These are phyloP conservation scores for Cosmorhoe ocellata DNA, from an alignment of 2,888 invertebrate genomes.

Conservation along the genomic window DNA sequence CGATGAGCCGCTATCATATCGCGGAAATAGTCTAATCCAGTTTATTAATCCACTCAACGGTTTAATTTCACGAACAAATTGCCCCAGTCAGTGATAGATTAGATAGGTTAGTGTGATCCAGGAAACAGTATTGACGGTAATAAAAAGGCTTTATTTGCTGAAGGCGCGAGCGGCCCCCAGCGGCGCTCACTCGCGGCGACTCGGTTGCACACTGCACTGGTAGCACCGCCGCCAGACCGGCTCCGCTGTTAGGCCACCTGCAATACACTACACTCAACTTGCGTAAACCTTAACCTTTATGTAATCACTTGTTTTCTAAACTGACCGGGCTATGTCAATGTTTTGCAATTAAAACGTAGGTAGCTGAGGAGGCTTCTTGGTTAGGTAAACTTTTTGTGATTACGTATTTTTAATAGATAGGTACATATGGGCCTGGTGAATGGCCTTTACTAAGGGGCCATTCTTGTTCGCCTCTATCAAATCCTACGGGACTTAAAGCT, in stretches of 20 bases:
- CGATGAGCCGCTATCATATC: conserved; percentile 48
- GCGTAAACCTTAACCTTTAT: conserved; percentile 69
- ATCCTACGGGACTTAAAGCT: no score
- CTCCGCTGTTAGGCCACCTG: conserved; percentile 17
- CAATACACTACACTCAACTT: conserved; percentile 45
- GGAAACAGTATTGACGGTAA: neutral
- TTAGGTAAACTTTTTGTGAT: no score
- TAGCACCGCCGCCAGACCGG: neutral
- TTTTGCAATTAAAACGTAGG: conserved; percentile 31
- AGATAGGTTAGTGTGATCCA: conserved; percentile 2
- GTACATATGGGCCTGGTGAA: no score
- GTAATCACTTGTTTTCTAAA: conserved; percentile 61
- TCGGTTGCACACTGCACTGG: conserved; percentile 36
- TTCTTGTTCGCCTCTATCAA: no score
- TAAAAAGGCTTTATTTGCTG: conserved; percentile 1
- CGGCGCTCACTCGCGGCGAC: conserved; percentile 31
- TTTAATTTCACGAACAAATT: conserved; percentile 21
- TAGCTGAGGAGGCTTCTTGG: neutral
- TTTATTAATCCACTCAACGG: conserved; percentile 26
- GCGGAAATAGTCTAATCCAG: conserved; percentile 26
- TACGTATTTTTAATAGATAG: no score
- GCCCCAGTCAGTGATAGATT: conserved; percentile 8
- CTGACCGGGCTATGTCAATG: conserved; percentile 47
- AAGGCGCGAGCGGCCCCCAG: conserved; percentile 24
- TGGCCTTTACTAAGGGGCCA: no score